Evolutionary conservation across 2,113 vertebrate genomes (phyloP), one percentile per base, ranked within the genome.

Genomic region (Rhynchomys soricoides): DNA sequence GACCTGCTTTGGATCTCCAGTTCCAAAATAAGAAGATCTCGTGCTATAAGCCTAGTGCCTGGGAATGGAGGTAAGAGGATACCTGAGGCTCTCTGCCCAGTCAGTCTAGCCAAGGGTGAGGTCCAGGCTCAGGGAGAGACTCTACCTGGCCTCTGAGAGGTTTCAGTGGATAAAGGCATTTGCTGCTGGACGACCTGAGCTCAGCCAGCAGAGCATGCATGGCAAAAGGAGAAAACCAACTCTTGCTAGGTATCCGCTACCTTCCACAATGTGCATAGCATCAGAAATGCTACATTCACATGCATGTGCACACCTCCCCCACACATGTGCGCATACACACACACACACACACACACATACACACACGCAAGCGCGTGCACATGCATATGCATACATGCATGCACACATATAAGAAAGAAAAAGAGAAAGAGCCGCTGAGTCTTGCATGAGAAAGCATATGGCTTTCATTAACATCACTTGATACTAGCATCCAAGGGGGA

Each of bases 391-490:
- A 68, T 29, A 24, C 22, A 64, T 24, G 26, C 70, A 40, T 7
- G n/a, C 12, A 40, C 62, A 66, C 62, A 34, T 12, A 68, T 12
- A 73, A 37, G 66, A 3, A 40, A 40, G n/a, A 2, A 45, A 13
- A 15, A 77, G 43, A 15, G 4, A 79, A 16, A n/a, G 79, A 64
- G 34, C 48, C 3, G 34, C 48, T 3, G 50, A 81, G 79, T 48
- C 21, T 43, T 29, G 7, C 48, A 2, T 64, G 3, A 48, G 4
- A 31, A 81, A 66, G 17, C 37, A 64, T 0, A 0, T 17, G 48
- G 40, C 31, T 78, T n/a, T 77, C 16, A 43, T 94, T 85, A 88
- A 90, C 43, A 64, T 88, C 26, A 19, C 43, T 37, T 24, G 37
- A 87, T 43, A 31, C 13, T 3, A 8, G 91, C 34, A 78, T 40